These are phyloP conservation scores for Calycopis cecrops DNA, from an alignment of 1,140 invertebrate species.

Conservation along the genomic window DNA sequence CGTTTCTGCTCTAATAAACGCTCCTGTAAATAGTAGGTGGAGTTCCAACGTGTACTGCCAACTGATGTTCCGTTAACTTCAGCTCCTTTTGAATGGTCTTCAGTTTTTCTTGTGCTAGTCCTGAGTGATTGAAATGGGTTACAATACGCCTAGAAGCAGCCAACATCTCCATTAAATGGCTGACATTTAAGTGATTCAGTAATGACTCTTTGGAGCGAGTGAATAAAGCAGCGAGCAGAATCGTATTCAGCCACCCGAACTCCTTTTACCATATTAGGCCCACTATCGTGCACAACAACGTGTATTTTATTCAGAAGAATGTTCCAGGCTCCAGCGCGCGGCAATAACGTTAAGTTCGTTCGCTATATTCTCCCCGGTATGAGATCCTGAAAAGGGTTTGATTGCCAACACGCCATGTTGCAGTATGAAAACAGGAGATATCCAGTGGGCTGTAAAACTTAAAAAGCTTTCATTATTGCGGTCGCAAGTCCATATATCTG, in stretches of 20 bases:
- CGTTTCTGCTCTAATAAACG: slow-evolving; percentile 38
- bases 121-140: slow-evolving; percentile 37
- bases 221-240: slow-evolving; percentile 39
- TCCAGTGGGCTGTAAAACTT: slow-evolving; percentile 43
- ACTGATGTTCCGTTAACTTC: slow-evolving; percentile 33
- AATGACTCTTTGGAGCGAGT: slow-evolving; percentile 32
- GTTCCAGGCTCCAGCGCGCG: slow-evolving; percentile 29
- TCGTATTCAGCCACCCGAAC: too few species aligned
- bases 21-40: slow-evolving; percentile 36
- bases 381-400: slow-evolving; percentile 33
- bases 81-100: slow-evolving; percentile 32
- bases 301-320: slow-evolving; percentile 32
- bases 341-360: slow-evolving; percentile 31
- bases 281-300: slow-evolving; percentile 33
- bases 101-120: slow-evolving; percentile 32
- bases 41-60: slow-evolving; percentile 41
- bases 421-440: slow-evolving; percentile 30
- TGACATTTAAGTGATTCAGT: slow-evolving; percentile 29
- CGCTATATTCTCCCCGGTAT: slow-evolving; percentile 32
- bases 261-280: slow-evolving; percentile 40
- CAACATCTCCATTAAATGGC: slow-evolving; percentile 27
- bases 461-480: slow-evolving; percentile 37
- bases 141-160: slow-evolving; percentile 33
- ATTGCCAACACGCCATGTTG: slow-evolving; percentile 39
- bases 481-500: slow-evolving; percentile 39